Conservation (phyloP, 2,797 vertebrate genomes). For the Etheostoma nigrum region DNA sequence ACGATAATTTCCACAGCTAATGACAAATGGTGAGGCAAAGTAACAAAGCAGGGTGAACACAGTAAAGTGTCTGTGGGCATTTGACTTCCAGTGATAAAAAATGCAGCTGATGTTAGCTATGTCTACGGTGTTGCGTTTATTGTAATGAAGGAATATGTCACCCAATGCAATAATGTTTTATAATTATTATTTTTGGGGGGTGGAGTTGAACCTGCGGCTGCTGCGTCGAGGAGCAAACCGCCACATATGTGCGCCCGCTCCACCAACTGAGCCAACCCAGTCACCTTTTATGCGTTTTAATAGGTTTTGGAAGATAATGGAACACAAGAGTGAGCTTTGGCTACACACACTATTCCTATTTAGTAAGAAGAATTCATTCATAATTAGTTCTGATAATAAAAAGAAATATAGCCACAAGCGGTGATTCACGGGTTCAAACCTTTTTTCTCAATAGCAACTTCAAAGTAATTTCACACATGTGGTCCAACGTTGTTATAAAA, state of each 20-base stretch:
- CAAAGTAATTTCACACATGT: no score
- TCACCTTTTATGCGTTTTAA: conserved; percentile 24
- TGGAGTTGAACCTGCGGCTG: no score
- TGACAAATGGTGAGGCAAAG: conserved; percentile 17
- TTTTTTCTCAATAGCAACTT: no score
- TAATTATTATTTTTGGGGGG: no score
- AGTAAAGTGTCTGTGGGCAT: neutral
- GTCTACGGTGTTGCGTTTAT: neutral
- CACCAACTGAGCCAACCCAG: no score
- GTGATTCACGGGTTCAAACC: no score
- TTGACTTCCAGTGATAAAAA: conserved; percentile 17
- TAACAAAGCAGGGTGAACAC: conserved; percentile 5
- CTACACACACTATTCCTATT: conserved; percentile 9
- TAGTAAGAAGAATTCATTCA: conserved; percentile 3
- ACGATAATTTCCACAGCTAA: conserved; percentile 21
- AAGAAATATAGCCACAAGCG: neutral
- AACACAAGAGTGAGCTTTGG: neutral
- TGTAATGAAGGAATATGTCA: conserved; percentile 16
- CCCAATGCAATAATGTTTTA: conserved; percentile 1
- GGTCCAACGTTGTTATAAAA: no score
- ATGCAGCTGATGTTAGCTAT: neutral
- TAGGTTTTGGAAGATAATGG: neutral
- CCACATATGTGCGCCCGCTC: no score
- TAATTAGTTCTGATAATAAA: conserved; percentile 5
- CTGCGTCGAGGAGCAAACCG: no score